Evolutionary conservation across 2,888 invertebrate species (phyloP), one percentile per base, ranked within the genome.

Genomic region (Pyrochroa serraticornis): DNA sequence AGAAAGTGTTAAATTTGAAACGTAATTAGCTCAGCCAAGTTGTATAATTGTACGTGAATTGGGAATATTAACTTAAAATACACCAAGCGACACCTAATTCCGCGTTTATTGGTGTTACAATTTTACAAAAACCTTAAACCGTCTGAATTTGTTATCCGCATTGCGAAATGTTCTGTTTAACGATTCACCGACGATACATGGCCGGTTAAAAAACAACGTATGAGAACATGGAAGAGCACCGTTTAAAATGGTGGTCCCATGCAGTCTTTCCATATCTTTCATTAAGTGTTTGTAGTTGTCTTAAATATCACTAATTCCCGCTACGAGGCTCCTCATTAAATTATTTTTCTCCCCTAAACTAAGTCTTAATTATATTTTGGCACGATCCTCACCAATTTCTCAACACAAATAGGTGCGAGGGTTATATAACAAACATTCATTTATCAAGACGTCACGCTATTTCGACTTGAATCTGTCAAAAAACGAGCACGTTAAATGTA

Each of bases 111-210:
- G 55, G 55, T 55, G 55, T 48, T 54, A 47, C 45, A 35, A 41
- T 47, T 54, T 55, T 37, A 36, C 48, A 55, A 55, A 55, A 55
- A 61, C 61, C 65, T 66, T 68, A 65, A 66, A 62, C 62, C 55
- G 56, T 50, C 49, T 63, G 66, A 66, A 66, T 68, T 63, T 64
- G 66, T 63, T 63, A 61, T 65, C 64, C 64, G 68, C 68, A 68
- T 61, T 68, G 68, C 68, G 62, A 66, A 65, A 60, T 65, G 61
- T 59, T 64, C 66, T 66, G 63, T 66, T 65, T 66, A 64, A 65
- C 67, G 64, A 66, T 66, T 66, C 66, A 68, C 66, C 60, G 60
- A 52, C 61, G 60, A 64, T 66, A 66, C 63, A 63, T 64, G 61
- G 65, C 65, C 65, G 66, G 65, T 66, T 65, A 63, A 68, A 22